Evolutionary conservation across 2,888 invertebrate genomes (phyloP), one percentile per base, ranked within the genome.

Genomic region (Acanthoscelides obtectus): DNA sequence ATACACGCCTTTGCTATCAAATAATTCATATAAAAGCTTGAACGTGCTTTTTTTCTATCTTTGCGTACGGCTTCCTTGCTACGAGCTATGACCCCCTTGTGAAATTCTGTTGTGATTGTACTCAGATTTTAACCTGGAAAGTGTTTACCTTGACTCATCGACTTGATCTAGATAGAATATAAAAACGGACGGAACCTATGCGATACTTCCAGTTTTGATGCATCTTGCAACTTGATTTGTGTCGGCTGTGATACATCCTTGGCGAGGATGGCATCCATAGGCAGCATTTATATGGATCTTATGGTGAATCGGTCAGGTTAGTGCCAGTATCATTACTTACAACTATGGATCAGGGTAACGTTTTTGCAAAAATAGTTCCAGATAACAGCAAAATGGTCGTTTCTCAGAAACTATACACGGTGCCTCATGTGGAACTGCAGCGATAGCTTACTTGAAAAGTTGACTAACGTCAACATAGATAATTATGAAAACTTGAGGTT

Each of bases 301-400:
- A 63, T 72, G 70, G 45, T 19, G 2, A 22, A 17, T 0, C 19
- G 63, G 64, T 67, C 72, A 64, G 72, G 72, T 72, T 67, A 70
- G 67, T 67, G 5, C 45, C 6, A 45, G 45, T 12, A 12, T 45
- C 3, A 12, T 12, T 25, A n/a, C n/a, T n/a, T n/a, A n/a, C n/a
- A n/a, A n/a, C n/a, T n/a, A n/a, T n/a, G n/a, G n/a, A n/a, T n/a
- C n/a, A n/a, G n/a, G n/a, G n/a, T n/a, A n/a, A n/a, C n/a, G n/a
- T n/a, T n/a, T n/a, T n/a, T n/a, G n/a, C n/a, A n/a, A n/a, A n/a
- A n/a, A n/a, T n/a, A n/a, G n/a, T n/a, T n/a, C n/a, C n/a, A n/a
- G n/a, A n/a, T n/a, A n/a, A n/a, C n/a, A n/a, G n/a, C n/a, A n/a
- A n/a, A n/a, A n/a, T n/a, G n/a, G n/a, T n/a, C n/a, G n/a, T n/a